Base-by-base conservation (phyloP, 2,113 vertebrate species). In the Manacus vitellinus region DNA sequence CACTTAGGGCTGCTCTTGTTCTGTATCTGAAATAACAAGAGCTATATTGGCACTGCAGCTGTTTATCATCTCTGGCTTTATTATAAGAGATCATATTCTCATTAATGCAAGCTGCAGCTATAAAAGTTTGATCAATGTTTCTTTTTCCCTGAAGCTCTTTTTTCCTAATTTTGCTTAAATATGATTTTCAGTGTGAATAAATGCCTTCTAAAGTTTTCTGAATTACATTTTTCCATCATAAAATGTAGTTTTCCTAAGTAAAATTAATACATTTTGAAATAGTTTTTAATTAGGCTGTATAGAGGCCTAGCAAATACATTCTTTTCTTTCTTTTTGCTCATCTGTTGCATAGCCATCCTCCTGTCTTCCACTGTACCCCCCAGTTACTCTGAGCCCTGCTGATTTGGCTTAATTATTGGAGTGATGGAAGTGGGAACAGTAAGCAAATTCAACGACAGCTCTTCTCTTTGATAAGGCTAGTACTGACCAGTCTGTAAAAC, bases 1-100 rank as follows among this genome's bases (percentile, higher is more conserved):
- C 66, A 83, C 59, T 81, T 85, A 67, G 4, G 70, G 77, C 61
- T 93, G 82, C 52, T 76, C 83, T 94, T 96, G 90, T 95, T 97
- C 94, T 18, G 14, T 67, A 20, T 85, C 83, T 92, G 89, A 96
- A 80, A 74, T 73, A 82, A 92, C 74, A 86, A 95, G 81, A 83
- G 86, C 87, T 95, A 41, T 88, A 63, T 62, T 97, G 88, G 72
- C 70, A 46, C 86, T 80, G 94, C 95, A 96, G 95, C 95, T 97
- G 94, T 92, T 95, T 82, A 37, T 74, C 47, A 51, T 47, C 89
- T 82, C 76, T 86, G 81, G 44, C 77, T 88, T 79, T 92, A 68
- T 68, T 67, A 68, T 90, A 46, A 72, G 66, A 31, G 73, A 78
- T 91, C 47, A 41, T 28, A 47, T 92, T 88, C 81, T 97, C 90